phyloP scores from a whole-genome alignment of 2,113 vertebrate species.

The Aythya baeri region DNA sequence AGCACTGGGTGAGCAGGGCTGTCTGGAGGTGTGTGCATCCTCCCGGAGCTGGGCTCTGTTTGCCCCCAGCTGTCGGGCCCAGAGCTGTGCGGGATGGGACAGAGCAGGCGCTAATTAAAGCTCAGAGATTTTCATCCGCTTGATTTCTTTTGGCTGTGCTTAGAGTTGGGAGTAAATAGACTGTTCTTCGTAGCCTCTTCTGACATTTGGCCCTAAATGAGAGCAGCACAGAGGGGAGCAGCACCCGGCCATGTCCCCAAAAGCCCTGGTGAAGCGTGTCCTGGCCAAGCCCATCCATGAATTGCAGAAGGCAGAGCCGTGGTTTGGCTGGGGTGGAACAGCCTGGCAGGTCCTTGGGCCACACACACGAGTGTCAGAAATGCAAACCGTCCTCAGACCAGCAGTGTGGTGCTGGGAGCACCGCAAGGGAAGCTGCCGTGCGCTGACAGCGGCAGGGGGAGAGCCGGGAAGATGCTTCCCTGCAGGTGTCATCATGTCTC shows the following conservation, averaged over 20 bases:
- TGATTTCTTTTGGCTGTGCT: neutral
- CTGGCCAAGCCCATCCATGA: neutral
- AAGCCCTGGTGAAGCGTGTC: neutral
- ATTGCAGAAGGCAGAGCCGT: neutral
- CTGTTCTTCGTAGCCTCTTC: neutral
- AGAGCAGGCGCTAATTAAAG: neutral
- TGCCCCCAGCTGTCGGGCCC: neutral
- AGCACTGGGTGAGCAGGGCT: neutral
- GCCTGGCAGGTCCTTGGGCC: neutral
- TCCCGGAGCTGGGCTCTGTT: neutral
- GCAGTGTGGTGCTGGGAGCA: neutral
- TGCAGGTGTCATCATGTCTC: neutral
- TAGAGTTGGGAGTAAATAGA: neutral
- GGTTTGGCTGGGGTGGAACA: neutral
- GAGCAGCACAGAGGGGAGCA: neutral
- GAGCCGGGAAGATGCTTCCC: neutral
- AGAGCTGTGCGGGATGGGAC: neutral
- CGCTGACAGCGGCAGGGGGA: neutral
- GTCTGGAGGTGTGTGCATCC: rapidly evolving
- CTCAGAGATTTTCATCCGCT: neutral
- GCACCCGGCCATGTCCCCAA: neutral
- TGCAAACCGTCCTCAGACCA: neutral
- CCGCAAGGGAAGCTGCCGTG: neutral
- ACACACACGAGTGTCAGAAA: rapidly evolving
- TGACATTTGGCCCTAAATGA: neutral